A percentile compares a stretch with the other conserved stretches of the same genome.
These are phyloP conservation scores for Valencia hispanica DNA, from an alignment of 2,797 vertebrate genomes.

Conservation along the genomic window DNA sequence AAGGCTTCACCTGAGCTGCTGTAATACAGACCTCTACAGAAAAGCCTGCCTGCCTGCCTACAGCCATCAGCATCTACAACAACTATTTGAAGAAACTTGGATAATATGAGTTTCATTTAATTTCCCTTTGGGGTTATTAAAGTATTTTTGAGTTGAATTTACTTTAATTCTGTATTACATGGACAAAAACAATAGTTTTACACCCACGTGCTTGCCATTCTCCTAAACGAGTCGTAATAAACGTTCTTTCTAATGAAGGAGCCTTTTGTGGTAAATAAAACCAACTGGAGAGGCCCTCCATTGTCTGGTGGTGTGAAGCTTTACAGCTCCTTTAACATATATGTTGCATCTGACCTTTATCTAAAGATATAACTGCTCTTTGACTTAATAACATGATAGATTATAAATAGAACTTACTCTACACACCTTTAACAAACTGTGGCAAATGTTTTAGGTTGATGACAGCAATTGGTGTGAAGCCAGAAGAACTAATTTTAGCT, in stretches of 20 bases:
- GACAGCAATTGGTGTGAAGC: slow-evolving; percentile 2
- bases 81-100: too few relatives aligned
- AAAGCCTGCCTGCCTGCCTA: background rate
- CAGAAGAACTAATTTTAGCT: background rate
- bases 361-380: background rate
- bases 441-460: background rate
- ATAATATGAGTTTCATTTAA: background rate
- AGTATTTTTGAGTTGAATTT: background rate
- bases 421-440: slow-evolving; percentile 1
- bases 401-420: background rate
- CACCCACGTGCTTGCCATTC: too few relatives aligned
- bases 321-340: background rate
- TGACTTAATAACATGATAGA: background rate
- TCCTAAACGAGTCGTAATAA: too few relatives aligned
- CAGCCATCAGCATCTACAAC: background rate
- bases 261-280: background rate
- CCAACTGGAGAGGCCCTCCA: background rate
- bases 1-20: background rate
- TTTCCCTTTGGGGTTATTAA: background rate
- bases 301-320: background rate
- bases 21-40: background rate
- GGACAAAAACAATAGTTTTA: background rate
- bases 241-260: too few relatives aligned
- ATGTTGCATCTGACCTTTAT: background rate
- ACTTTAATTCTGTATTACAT: background rate